Evolutionary conservation across 2,888 invertebrate genomes (phyloP).

Genomic region (Drosophila tripunctata): DNA sequence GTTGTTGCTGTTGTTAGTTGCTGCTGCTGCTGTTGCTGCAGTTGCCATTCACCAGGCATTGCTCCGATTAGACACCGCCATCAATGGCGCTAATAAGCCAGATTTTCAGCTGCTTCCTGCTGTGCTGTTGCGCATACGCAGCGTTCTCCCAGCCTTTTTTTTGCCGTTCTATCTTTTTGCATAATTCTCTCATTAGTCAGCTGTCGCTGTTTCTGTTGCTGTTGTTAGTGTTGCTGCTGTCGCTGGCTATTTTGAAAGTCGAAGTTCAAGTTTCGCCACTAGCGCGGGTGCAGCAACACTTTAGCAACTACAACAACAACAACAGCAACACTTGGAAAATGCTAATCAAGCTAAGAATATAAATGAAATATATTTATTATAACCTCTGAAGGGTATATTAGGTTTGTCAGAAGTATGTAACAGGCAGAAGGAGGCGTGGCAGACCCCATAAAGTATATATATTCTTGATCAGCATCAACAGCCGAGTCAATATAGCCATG

Average conservation of each 20-base stretch:
- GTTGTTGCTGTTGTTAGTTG: slow-evolving; percentile 4
- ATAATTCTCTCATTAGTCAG: slow-evolving; percentile 77
- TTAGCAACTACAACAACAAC: slow-evolving; percentile 30
- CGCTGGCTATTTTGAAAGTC: slow-evolving; percentile 67
- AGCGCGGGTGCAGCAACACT: slow-evolving; percentile 62
- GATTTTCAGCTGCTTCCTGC: slow-evolving; percentile 27
- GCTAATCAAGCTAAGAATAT: not conserved
- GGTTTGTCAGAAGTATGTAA: too few species aligned
- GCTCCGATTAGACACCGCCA: slow-evolving; percentile 43
- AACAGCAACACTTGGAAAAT: slow-evolving; percentile 3
- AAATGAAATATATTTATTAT: slow-evolving; percentile 31
- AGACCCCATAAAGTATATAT: too few species aligned
- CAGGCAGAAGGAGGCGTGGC: too few species aligned
- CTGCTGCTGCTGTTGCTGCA: not conserved
- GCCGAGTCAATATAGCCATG: too few species aligned
- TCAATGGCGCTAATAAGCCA: slow-evolving; percentile 47
- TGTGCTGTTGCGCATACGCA: slow-evolving; percentile 58
- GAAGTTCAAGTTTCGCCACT: slow-evolving; percentile 69
- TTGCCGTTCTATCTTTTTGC: slow-evolving; percentile 67
- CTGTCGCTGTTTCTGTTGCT: slow-evolving; percentile 19
- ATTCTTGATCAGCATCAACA: too few species aligned
- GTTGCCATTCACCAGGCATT: slow-evolving; percentile 43
- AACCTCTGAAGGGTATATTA: too few species aligned
- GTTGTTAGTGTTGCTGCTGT: slow-evolving; percentile 15
- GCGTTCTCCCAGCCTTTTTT: slow-evolving; percentile 37